Conservation (phyloP, 2,888 invertebrate species). For the Tortricodes alternella region DNA sequence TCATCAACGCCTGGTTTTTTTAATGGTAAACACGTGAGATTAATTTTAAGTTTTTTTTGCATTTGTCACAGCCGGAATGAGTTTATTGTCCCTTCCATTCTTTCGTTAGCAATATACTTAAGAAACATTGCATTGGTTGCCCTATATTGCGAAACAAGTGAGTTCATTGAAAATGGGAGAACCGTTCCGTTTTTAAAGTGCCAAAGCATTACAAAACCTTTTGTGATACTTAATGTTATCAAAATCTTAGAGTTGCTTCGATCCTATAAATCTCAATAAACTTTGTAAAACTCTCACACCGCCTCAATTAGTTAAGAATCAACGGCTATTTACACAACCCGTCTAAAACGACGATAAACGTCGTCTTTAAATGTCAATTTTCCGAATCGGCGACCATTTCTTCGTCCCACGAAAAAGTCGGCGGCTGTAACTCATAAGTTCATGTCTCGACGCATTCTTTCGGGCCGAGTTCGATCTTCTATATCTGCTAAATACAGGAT, state of each 20-base stretch:
- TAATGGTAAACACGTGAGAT: not conserved
- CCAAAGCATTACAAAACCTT: no score
- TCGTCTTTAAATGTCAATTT: constrained; percentile 45
- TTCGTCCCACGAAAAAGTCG: constrained; percentile 53
- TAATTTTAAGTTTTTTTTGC: not conserved
- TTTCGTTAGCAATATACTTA: no score
- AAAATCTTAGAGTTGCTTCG: no score
- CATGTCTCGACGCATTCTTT: constrained; percentile 70
- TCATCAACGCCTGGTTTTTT: constrained; percentile 4
- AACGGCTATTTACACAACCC: constrained; percentile 11
- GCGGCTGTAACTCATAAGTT: constrained; percentile 72
- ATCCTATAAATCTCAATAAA: not conserved
- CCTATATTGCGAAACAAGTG: no score
- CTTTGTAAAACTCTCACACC: constrained; percentile 1
- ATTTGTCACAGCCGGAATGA: no score
- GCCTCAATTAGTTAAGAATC: constrained; percentile 23
- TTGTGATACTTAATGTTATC: no score
- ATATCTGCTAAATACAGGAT: constrained; percentile 51
- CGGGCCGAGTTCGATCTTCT: constrained; percentile 52
- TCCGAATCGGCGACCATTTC: constrained; percentile 45
- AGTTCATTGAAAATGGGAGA: no score
- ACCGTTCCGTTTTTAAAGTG: no score
- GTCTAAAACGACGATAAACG: constrained; percentile 18
- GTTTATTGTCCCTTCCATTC: no score
- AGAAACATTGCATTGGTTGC: no score